Evolutionary conservation across 2,888 invertebrate species (phyloP).

Genomic region (Gastrophysa polygoni): DNA sequence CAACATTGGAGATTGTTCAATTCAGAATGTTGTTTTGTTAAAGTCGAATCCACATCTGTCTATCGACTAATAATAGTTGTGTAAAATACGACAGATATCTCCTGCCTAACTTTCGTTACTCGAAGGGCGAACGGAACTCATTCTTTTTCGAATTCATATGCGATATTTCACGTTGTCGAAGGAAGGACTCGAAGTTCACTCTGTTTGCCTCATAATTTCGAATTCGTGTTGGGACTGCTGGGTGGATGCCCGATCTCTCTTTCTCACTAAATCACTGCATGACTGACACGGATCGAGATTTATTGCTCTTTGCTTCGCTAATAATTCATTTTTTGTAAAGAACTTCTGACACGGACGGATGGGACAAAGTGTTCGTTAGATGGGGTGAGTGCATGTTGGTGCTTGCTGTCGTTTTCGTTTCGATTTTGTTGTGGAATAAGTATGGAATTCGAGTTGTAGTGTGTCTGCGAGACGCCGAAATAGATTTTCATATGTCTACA

Average conservation of each 20-base stretch:
- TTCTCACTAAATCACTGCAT: slow-evolving; percentile 40
- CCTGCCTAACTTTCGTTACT: no score
- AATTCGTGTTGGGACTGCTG: slow-evolving; percentile 1
- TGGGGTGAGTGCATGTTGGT: slow-evolving; percentile 26
- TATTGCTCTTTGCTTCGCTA: slow-evolving; percentile 59
- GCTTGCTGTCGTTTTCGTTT: not conserved
- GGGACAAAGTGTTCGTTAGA: slow-evolving; percentile 54
- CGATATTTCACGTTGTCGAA: not conserved
- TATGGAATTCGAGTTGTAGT: no score
- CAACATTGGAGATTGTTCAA: no score
- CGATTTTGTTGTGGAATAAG: slow-evolving; percentile 3
- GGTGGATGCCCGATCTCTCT: not conserved
- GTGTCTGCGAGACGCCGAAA: no score
- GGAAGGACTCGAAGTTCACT: not conserved
- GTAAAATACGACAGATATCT: no score
- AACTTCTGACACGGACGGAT: slow-evolving; percentile 56
- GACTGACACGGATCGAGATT: slow-evolving; percentile 59
- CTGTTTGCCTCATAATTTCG: slow-evolving; percentile 1
- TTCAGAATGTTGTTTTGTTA: no score
- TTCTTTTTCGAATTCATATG: not conserved
- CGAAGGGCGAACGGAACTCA: no score
- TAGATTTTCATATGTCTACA: no score
- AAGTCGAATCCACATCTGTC: no score
- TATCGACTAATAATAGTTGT: no score
- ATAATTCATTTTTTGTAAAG: slow-evolving; percentile 59